phyloP scores from a whole-genome alignment of 2,113 vertebrate species.

The Pogona vitticeps region DNA sequence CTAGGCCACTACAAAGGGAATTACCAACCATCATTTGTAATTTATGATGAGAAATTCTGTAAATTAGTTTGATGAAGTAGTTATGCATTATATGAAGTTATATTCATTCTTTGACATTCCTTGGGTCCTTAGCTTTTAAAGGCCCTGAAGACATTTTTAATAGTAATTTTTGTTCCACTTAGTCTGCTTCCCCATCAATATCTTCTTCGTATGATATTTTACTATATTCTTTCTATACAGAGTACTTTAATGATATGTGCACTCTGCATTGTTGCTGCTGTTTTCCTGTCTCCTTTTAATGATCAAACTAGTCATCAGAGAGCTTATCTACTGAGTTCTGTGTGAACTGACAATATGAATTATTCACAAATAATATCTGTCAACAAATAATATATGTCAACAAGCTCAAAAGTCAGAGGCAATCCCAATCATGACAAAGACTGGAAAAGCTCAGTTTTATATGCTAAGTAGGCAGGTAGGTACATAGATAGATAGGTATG shows the following conservation, averaged over 20 bases:
- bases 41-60: neutral
- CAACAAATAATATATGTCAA: conserved; percentile 43
- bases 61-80: neutral
- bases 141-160: neutral
- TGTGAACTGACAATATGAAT: conserved; percentile 25
- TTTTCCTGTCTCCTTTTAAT: neutral
- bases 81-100: neutral
- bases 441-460: conserved; percentile 10
- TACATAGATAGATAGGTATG: no score
- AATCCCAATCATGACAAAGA: conserved; percentile 38
- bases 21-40: neutral
- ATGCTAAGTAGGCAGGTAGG: no score
- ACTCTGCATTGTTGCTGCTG: conserved; percentile 8
- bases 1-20: no score
- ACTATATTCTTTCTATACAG: neutral
- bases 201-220: neutral
- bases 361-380: conserved; percentile 44
- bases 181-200: neutral
- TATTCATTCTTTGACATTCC: neutral
- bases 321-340: conserved; percentile 4
- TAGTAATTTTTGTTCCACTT: no score
- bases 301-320: neutral
- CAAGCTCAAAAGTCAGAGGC: neutral
- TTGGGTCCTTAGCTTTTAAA: neutral
- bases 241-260: neutral